A percentile compares a stretch with the other conserved stretches of the same genome.
Conservation (phyloP, 2,797 vertebrate genomes). For the Acanthurus leucopareius region DNA sequence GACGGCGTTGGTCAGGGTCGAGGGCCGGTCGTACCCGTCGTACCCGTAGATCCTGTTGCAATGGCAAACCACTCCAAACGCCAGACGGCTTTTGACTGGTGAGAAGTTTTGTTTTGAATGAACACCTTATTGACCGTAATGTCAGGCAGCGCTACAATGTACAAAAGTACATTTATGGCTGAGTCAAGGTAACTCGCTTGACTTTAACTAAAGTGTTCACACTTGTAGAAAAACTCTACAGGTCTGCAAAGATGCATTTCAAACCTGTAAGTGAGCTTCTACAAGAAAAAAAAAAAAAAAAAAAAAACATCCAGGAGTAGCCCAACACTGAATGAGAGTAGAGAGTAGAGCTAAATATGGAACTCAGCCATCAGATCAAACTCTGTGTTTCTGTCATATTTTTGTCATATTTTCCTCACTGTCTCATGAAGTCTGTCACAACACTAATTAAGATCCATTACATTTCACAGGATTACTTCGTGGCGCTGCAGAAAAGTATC, state of each 20-base stretch:
- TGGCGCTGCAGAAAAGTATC: neutral
- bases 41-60: constrained; percentile 88
- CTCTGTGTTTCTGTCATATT: neutral
- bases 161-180: neutral
- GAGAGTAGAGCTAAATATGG: neutral
- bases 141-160: neutral
- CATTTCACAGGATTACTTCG: neutral
- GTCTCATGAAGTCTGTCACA: constrained; percentile 29
- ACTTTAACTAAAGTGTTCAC: no score
- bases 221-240: no score
- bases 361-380: constrained; percentile 12
- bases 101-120: constrained; percentile 64
- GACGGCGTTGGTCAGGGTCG: constrained; percentile 90
- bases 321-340: no score
- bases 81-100: constrained; percentile 97
- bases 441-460: constrained; percentile 17
- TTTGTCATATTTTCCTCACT: neutral
- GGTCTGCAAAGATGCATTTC: no score
- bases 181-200: neutral
- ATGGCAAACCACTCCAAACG: constrained; percentile 95
- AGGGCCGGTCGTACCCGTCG: constrained; percentile 86
- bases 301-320: no score
- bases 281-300: no score
- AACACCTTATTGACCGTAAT: neutral
- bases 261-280: no score